Evolutionary conservation across 1,140 invertebrate genomes (phyloP).

Genomic region (Chrysopa pallens): DNA sequence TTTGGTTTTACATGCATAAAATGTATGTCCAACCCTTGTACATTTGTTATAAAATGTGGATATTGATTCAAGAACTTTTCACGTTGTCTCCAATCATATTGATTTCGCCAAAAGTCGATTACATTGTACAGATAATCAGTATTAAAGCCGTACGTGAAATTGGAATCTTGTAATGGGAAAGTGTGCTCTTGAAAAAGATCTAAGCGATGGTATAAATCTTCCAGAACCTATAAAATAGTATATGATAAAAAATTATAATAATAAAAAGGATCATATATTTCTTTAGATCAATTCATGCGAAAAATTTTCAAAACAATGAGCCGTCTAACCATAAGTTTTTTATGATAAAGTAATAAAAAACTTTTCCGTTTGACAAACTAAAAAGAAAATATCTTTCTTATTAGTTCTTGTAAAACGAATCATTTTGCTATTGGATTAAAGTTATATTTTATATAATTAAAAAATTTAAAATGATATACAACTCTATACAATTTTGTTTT

Average conservation of each 20-base stretch:
- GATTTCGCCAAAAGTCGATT: constrained; percentile 42
- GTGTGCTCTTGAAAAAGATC: constrained; percentile 29
- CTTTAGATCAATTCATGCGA: too few species aligned
- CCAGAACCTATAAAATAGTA: constrained; percentile 29
- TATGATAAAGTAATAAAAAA: too few species aligned
- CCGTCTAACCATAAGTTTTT: too few species aligned
- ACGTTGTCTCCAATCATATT: constrained; percentile 55
- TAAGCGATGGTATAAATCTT: constrained; percentile 39
- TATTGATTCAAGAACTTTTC: constrained; percentile 48
- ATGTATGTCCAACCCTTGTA: constrained; percentile 58
- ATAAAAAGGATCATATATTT: too few species aligned
- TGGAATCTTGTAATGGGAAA: constrained; percentile 41
- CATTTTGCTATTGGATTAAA: too few species aligned
- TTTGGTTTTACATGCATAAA: constrained; percentile 46
- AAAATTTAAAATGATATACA: too few species aligned
- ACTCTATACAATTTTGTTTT: too few species aligned
- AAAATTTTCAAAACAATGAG: too few species aligned
- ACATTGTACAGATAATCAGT: constrained; percentile 37
- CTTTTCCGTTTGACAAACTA: too few species aligned
- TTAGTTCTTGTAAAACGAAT: too few species aligned
- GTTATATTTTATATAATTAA: too few species aligned
- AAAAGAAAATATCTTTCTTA: too few species aligned
- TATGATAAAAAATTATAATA: not conserved
- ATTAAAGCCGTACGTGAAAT: constrained; percentile 66
- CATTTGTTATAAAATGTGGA: constrained; percentile 52